These are phyloP conservation scores for Manacus vitellinus DNA, from an alignment of 2,113 vertebrate genomes.

Conservation along the genomic window DNA sequence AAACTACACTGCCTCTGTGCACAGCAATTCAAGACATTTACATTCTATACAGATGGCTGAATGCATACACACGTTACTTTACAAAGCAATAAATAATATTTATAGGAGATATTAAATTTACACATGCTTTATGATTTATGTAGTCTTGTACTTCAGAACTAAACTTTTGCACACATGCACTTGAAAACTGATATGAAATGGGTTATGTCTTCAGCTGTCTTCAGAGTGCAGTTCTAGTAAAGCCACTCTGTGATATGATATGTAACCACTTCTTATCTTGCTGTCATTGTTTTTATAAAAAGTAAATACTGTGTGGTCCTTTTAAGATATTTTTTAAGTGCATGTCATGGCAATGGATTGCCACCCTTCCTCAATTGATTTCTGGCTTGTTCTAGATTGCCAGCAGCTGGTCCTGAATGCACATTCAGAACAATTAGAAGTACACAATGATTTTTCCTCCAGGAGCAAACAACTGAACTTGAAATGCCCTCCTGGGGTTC, in stretches of 20 bases:
- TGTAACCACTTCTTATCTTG: not conserved
- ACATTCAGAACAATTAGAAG: not conserved
- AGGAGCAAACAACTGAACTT: not conserved
- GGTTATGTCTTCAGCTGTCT: not conserved
- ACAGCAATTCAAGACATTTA: constrained; percentile 32
- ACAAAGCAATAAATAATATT: constrained; percentile 57
- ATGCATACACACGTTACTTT: constrained; percentile 41
- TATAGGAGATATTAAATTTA: constrained; percentile 32
- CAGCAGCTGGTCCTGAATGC: not conserved
- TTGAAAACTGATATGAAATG: not conserved
- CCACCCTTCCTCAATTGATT: not conserved
- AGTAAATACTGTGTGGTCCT: not conserved
- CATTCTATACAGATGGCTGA: not conserved
- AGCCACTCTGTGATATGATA: not conserved
- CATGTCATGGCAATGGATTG: not conserved
- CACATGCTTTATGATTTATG: not conserved
- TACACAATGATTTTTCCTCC: not conserved
- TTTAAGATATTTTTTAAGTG: not conserved
- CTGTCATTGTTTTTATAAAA: not conserved
- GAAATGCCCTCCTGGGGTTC: not conserved
- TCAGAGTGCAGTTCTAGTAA: not conserved
- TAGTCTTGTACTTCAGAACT: not conserved
- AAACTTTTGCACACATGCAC: not conserved
- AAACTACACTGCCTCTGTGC: constrained; percentile 31
- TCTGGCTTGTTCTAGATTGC: not conserved